Evolutionary conservation across 1,140 invertebrate genomes (phyloP).

Genomic region (Melipona quadrifasciata): DNA sequence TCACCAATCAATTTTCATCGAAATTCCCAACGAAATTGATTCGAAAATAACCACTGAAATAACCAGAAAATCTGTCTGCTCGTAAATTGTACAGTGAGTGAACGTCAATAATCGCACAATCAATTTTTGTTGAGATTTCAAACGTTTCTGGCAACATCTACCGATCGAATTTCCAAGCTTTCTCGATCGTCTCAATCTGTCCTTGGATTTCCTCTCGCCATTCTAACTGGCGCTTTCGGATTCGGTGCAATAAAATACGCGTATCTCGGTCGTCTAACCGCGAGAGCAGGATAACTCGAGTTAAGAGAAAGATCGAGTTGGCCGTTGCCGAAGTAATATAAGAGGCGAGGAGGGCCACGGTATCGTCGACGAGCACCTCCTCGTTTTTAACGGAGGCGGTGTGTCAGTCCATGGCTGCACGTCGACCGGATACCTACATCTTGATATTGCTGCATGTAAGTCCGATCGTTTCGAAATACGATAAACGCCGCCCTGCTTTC

Average conservation of each 20-base stretch:
- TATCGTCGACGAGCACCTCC: conserved; percentile 41
- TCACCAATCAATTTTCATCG: no score
- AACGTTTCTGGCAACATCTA: conserved; percentile 11
- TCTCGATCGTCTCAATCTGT: not conserved
- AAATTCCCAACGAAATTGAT: not conserved
- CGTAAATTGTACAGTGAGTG: not conserved
- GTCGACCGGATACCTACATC: conserved; percentile 62
- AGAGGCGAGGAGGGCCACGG: conserved; percentile 32
- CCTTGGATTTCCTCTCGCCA: not conserved
- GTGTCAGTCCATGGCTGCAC: conserved; percentile 66
- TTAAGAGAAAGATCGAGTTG: not conserved
- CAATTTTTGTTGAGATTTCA: not conserved
- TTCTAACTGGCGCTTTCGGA: conserved; percentile 18
- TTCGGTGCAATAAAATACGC: conserved; percentile 8
- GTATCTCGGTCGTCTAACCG: not conserved
- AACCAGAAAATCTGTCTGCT: not conserved
- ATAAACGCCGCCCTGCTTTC: not conserved
- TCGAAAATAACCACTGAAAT: not conserved
- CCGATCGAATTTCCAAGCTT: not conserved
- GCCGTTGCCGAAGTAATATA: conserved; percentile 29
- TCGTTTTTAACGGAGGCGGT: conserved; percentile 50
- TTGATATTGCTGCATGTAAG: conserved; percentile 61
- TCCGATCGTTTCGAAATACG: conserved; percentile 37
- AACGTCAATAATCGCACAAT: not conserved
- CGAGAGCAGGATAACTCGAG: conserved; percentile 7